Percentiles rank a stretch among this genome's conserved stretches.
Evolutionary conservation across 2,797 vertebrate genomes (phyloP).

Genomic region (Champsocephalus esox): DNA sequence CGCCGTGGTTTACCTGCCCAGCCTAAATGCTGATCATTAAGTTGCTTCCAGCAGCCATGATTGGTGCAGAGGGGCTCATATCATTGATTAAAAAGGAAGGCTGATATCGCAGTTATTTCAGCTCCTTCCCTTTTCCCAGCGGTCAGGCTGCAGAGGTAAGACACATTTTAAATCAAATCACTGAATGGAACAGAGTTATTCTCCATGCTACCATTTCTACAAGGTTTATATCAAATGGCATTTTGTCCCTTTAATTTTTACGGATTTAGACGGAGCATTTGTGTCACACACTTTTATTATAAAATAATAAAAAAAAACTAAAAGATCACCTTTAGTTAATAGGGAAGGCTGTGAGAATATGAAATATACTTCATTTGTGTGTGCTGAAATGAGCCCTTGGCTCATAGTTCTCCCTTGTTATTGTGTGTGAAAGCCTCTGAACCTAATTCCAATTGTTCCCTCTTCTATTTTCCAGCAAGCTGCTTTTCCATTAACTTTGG

Average conservation of each 20-base stretch:
- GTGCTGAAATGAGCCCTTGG: slow-evolving; percentile 84
- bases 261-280: slow-evolving; percentile 13
- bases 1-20: slow-evolving; percentile 90
- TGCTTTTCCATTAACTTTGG: slow-evolving; percentile 99
- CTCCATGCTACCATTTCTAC: slow-evolving; percentile 12
- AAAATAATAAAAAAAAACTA: slow-evolving; percentile 10
- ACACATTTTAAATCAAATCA: slow-evolving; percentile 44
- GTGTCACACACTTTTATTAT: slow-evolving; percentile 81
- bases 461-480: slow-evolving; percentile 95
- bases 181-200: slow-evolving; percentile 12
- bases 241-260: slow-evolving; percentile 39
- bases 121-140: slow-evolving; percentile 37
- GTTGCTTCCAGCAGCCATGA: slow-evolving; percentile 93
- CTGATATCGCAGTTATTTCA: slow-evolving; percentile 72
- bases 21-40: slow-evolving; percentile 97
- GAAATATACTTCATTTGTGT: slow-evolving; percentile 90
- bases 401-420: slow-evolving; percentile 93
- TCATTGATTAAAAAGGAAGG: slow-evolving; percentile 90
- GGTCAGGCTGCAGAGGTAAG: slow-evolving; percentile 39
- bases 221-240: slow-evolving; percentile 12
- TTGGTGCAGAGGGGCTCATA: slow-evolving; percentile 89
- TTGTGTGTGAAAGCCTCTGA: slow-evolving; percentile 92
- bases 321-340: slow-evolving; percentile 85
- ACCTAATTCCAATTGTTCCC: slow-evolving; percentile 92
- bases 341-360: slow-evolving; percentile 91